A percentile compares a stretch with the other conserved stretches of the same genome.
These are phyloP conservation scores for Ochlodes sylvanus DNA, from an alignment of 2,888 invertebrate genomes.

Conservation along the genomic window DNA sequence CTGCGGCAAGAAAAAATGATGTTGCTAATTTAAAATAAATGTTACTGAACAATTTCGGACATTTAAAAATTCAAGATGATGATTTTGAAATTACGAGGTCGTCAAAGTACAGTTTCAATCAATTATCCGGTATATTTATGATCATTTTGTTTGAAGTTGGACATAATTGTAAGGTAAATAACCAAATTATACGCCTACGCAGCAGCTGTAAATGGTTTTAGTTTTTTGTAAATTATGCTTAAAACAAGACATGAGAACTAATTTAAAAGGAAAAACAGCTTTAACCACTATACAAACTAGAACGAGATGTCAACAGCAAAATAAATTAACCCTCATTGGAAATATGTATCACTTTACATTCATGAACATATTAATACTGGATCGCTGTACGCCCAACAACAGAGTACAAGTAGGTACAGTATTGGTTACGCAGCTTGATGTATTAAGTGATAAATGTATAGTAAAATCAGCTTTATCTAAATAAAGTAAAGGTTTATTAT, in stretches of 20 bases:
- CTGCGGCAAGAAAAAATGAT: background rate
- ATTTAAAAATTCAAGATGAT: slow-evolving; percentile 14
- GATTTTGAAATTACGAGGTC: slow-evolving; percentile 21
- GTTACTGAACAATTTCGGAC: slow-evolving; percentile 6
- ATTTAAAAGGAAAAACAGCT: background rate
- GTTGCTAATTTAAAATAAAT: slow-evolving; percentile 11
- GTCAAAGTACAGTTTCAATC: slow-evolving; percentile 32
- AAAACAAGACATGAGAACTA: background rate
- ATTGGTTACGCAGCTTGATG: slow-evolving; percentile 5
- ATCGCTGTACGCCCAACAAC: background rate
- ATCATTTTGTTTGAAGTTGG: slow-evolving; percentile 11
- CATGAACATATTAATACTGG: background rate
- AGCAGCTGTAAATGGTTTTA: background rate
- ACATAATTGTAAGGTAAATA: slow-evolving; percentile 39
- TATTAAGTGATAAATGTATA: background rate
- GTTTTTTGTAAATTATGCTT: background rate
- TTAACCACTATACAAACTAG: background rate
- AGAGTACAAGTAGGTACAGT: background rate
- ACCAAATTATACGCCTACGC: slow-evolving; percentile 22
- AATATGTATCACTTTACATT: background rate
- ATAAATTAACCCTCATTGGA: background rate
- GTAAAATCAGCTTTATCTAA: slow-evolving; percentile 15
- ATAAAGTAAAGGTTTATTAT: slow-evolving; percentile 49
- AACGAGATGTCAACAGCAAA: background rate
- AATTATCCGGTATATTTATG: slow-evolving; percentile 23